A percentile compares a stretch with the other conserved stretches of the same genome.
Conservation (phyloP, 2,888 invertebrate genomes). For the Poecilobothrus nobilitatus region DNA sequence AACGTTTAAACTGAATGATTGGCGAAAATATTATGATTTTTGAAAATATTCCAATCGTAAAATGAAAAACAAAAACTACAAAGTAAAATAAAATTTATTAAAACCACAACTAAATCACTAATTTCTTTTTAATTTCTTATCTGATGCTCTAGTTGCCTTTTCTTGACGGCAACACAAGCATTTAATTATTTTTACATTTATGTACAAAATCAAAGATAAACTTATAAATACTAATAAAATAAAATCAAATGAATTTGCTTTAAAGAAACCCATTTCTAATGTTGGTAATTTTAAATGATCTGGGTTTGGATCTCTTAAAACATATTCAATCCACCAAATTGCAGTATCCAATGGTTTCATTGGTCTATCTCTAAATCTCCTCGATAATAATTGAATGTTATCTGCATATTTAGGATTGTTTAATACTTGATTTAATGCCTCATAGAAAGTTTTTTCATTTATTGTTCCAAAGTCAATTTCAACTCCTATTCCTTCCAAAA, state of each 20-base stretch:
- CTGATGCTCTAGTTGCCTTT: neutral
- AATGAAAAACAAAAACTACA: too few relatives aligned
- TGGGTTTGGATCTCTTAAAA: slow-evolving; percentile 48
- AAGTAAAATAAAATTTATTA: too few relatives aligned
- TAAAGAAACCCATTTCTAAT: slow-evolving; percentile 43
- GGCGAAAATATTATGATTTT: too few relatives aligned
- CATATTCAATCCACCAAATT: slow-evolving; percentile 55
- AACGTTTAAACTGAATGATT: too few relatives aligned
- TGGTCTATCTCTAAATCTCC: slow-evolving; percentile 46
- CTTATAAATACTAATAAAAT: slow-evolving; percentile 12
- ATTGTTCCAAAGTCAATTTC: neutral
- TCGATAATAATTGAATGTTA: slow-evolving; percentile 39
- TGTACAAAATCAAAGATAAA: neutral
- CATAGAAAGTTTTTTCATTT: slow-evolving; percentile 16
- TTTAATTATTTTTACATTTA: neutral
- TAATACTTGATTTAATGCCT: slow-evolving; percentile 17
- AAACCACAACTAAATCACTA: neutral
- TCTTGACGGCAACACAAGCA: neutral
- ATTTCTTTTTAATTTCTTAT: neutral
- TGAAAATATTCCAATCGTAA: too few relatives aligned
- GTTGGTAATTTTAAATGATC: slow-evolving; percentile 44
- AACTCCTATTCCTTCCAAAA: neutral
- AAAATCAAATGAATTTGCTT: slow-evolving; percentile 45
- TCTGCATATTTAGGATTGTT: neutral
- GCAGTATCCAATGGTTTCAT: slow-evolving; percentile 50